A percentile compares a stretch with the other conserved stretches of the same genome.
These are phyloP conservation scores for Myanophis thanlyinensis DNA, from an alignment of 2,113 vertebrate species.

Conservation along the genomic window DNA sequence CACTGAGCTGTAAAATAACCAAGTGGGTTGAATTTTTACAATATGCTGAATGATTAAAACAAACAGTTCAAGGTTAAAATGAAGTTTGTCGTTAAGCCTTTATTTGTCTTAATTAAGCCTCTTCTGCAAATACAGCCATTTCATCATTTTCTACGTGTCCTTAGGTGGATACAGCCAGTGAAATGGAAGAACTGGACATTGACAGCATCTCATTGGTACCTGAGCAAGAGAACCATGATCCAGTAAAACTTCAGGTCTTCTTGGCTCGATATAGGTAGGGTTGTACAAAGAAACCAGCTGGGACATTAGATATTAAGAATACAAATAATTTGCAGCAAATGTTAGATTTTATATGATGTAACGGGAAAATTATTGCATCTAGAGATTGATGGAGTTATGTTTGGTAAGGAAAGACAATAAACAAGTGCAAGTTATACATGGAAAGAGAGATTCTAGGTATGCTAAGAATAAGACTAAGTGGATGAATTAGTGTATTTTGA, in stretches of 20 bases:
- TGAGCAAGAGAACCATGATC: slow-evolving; percentile 72
- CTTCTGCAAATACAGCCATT: not conserved
- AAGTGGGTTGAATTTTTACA: not conserved
- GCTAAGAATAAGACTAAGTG: not conserved
- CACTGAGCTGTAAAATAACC: not conserved
- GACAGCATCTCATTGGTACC: slow-evolving; percentile 85
- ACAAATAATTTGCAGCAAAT: not conserved
- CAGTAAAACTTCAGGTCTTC: slow-evolving; percentile 92
- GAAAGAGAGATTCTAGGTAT: not conserved
- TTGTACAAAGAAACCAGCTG: not conserved
- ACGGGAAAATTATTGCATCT: not conserved
- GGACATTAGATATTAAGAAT: not conserved
- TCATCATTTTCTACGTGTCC: not conserved
- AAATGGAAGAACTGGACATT: slow-evolving; percentile 93
- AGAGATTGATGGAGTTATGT: not conserved
- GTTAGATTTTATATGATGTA: not conserved
- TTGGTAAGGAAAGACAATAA: not conserved
- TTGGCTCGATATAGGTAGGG: slow-evolving; percentile 92
- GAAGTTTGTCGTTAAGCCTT: not conserved
- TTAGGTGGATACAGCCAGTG: slow-evolving; percentile 97
- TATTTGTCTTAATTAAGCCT: not conserved
- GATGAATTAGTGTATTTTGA: not conserved
- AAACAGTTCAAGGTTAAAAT: not conserved
- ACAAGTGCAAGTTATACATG: not conserved
- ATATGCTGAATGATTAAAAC: not conserved